A percentile compares a stretch with the other conserved stretches of the same genome.
Evolutionary conservation across 1,140 invertebrate genomes (phyloP).

Genomic region (Brachystomella parvula): DNA sequence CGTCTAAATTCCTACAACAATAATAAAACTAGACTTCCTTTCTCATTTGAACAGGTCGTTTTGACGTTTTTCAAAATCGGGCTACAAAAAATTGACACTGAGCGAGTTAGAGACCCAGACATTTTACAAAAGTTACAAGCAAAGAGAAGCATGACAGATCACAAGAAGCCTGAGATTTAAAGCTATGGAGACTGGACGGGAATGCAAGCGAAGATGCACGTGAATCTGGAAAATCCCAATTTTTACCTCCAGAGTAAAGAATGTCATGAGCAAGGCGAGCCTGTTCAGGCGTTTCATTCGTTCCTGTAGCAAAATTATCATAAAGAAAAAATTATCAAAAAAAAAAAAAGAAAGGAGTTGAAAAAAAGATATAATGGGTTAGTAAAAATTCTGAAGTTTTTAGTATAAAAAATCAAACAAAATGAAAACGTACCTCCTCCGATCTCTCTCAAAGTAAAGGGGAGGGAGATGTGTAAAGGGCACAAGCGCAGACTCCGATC

Average conservation of each 20-base stretch:
- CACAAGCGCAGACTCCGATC: background rate
- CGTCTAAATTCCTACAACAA: background rate
- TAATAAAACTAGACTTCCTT: background rate
- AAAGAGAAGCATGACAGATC: too few relatives aligned
- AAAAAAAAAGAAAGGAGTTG: slow-evolving; percentile 14
- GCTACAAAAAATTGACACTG: too few relatives aligned
- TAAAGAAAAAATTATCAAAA: slow-evolving; percentile 10
- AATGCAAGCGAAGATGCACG: too few relatives aligned
- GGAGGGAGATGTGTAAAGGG: background rate
- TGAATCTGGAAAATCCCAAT: too few relatives aligned
- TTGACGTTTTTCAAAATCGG: background rate
- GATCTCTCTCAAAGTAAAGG: background rate
- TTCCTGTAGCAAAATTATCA: slow-evolving; percentile 46
- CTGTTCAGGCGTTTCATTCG: slow-evolving; percentile 67
- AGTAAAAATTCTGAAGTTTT: background rate
- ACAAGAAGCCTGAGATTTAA: too few relatives aligned
- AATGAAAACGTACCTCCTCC: slow-evolving; percentile 1
- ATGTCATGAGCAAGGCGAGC: slow-evolving; percentile 71
- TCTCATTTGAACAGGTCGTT: background rate
- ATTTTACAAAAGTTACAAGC: too few relatives aligned
- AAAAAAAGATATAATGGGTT: slow-evolving; percentile 12
- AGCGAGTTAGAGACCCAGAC: too few relatives aligned
- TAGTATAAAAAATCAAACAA: background rate
- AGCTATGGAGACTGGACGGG: too few relatives aligned
- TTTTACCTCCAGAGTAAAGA: slow-evolving; percentile 68